phyloP scores from a whole-genome alignment of 2,797 vertebrate species.

The Channa striata region DNA sequence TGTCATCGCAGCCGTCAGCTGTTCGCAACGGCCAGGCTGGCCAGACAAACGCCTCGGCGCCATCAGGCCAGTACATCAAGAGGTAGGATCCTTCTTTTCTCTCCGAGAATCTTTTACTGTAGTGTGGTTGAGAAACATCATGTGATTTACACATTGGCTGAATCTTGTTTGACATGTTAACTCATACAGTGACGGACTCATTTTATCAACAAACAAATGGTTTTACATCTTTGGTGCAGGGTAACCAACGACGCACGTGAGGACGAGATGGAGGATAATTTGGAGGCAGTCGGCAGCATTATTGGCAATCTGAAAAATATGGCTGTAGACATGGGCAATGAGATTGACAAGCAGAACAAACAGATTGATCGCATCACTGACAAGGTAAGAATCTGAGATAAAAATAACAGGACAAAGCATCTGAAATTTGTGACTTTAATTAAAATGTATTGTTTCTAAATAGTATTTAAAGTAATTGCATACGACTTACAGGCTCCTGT shows the following conservation, averaged over 20 bases:
- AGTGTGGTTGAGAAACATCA: too few relatives aligned
- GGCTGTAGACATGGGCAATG: constrained; percentile 95
- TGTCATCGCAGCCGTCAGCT: constrained; percentile 89
- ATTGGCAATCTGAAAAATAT: constrained; percentile 93
- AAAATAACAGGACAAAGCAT: too few relatives aligned
- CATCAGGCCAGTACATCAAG: constrained; percentile 90
- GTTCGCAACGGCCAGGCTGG: constrained; percentile 80
- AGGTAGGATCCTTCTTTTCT: constrained; percentile 79
- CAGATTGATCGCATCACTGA: constrained; percentile 89
- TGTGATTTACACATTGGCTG: constrained; percentile 4
- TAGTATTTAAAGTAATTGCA: too few relatives aligned
- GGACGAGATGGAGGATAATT: constrained; percentile 98
- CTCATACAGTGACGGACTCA: background rate
- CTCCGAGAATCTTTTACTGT: background rate
- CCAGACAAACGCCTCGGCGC: constrained; percentile 69
- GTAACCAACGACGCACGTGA: constrained; percentile 95
- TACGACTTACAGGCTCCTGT: too few relatives aligned
- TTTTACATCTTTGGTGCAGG: constrained; percentile 70
- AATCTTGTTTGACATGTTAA: background rate
- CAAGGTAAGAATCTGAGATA: constrained; percentile 83
- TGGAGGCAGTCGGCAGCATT: constrained; percentile 91
- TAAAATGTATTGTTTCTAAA: too few relatives aligned
- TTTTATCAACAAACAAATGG: background rate
- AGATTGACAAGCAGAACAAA: constrained; percentile 94
- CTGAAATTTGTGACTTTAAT: too few relatives aligned